Evolutionary conservation across 2,888 invertebrate genomes (phyloP).

Genomic region (Blomia tropicalis): DNA sequence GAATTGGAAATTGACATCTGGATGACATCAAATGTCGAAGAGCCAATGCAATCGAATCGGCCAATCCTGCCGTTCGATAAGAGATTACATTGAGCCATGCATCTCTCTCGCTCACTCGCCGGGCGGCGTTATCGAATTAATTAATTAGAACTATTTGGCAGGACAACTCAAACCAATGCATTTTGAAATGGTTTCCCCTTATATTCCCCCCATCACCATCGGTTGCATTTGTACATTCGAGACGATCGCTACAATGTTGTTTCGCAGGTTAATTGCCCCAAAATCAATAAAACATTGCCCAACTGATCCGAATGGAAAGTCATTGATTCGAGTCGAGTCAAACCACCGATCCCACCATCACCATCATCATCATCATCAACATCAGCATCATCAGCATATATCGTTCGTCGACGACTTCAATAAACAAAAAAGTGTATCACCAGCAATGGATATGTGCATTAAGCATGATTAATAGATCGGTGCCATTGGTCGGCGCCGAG

Average conservation of each 20-base stretch:
- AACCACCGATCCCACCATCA: no score
- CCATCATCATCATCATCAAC: no score
- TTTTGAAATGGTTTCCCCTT: no score
- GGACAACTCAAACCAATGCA: background rate
- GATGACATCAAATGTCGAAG: conserved; percentile 5
- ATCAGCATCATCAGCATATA: no score
- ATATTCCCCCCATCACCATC: background rate
- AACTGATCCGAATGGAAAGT: conserved; percentile 8
- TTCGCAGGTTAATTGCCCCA: background rate
- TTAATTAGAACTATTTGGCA: conserved; percentile 3
- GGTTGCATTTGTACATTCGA: background rate
- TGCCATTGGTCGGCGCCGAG: background rate
- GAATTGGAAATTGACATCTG: conserved; percentile 12
- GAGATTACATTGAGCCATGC: conserved; percentile 5
- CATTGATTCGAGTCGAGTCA: background rate
- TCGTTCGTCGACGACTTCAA: background rate
- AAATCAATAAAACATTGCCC: background rate
- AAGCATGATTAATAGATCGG: conserved; percentile 14
- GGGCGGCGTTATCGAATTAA: conserved; percentile 12
- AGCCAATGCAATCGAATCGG: background rate
- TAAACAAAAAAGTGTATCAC: conserved; percentile 4
- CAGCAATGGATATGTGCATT: background rate
- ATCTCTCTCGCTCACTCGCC: background rate
- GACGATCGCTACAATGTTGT: background rate
- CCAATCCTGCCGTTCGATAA: conserved; percentile 1